Conservation (phyloP, 2,797 vertebrate species). For the Oreortyx pictus region DNA sequence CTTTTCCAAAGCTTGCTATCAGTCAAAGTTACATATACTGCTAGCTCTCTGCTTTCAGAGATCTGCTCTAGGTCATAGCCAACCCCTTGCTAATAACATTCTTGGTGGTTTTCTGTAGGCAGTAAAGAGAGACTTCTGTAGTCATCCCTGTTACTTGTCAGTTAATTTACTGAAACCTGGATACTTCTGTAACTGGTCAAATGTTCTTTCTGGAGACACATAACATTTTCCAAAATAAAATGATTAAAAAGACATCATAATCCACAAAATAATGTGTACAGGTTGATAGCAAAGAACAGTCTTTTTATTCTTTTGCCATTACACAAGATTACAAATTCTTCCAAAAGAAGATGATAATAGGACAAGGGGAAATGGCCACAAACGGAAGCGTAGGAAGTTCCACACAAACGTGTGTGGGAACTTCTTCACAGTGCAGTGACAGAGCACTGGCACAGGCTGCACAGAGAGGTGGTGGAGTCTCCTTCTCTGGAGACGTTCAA, state of each 20-base stretch:
- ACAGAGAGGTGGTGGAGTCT: too few species aligned
- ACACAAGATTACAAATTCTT: neutral
- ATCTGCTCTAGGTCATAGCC: neutral
- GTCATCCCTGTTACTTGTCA: slow-evolving; percentile 4
- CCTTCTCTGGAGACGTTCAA: too few species aligned
- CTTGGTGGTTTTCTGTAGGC: neutral
- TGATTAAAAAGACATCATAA: neutral
- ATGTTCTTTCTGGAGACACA: neutral
- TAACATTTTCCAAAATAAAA: neutral
- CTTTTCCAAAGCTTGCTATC: neutral
- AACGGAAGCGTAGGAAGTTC: too few species aligned
- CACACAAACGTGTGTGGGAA: too few species aligned
- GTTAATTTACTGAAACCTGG: slow-evolving; percentile 12
- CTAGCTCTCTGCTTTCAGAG: neutral
- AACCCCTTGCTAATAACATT: neutral
- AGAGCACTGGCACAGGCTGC: too few species aligned
- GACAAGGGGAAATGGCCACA: too few species aligned
- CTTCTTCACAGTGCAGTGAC: too few species aligned
- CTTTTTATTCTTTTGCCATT: neutral
- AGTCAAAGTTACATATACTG: neutral
- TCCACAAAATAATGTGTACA: neutral
- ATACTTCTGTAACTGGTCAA: neutral
- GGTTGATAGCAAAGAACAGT: neutral
- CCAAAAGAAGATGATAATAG: neutral
- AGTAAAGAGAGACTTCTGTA: slow-evolving; percentile 10